Base-by-base conservation (phyloP, 2,888 invertebrate genomes). In the Autographa pulchrina region DNA sequence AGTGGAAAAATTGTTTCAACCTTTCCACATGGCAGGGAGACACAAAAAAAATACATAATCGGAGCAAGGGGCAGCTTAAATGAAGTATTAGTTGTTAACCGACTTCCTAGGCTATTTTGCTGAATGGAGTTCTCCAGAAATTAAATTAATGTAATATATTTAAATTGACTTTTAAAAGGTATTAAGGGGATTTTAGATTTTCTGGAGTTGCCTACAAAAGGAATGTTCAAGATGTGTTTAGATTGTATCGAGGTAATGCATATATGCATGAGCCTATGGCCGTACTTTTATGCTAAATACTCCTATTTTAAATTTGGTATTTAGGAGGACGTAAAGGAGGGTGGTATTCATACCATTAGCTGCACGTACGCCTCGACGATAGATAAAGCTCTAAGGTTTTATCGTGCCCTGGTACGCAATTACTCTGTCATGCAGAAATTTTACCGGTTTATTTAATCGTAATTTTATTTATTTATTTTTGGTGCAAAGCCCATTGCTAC, bases 241-340 rank as follows among this genome's bases (percentile, higher is more conserved):
- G 63, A 25, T 72, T 65, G 75, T 78, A 77, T 80, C 70, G 38
- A 16, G 56, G 31, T 68, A 66, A 72, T 73, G 48, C 63, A 81
- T 76, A 65, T 80, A 81, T 81, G 72, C 65, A 81, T 80, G 77
- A 83, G 38, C n/a, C 38, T 32, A 32, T 48, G 65, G 32, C 63
- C 61, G 70, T 52, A 71, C 18, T 18, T 52, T 56, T 59, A 67
- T 60, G 66, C 54, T 0, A 60, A 81, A 66, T 62, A 81, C 77
- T 67, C 64, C 18, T 59, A 66, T 66, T 77, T 81, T 56, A 59
- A 77, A 80, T 48, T 54, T 16, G n/a, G 31, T 56, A 56, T 76
- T 70, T 66, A 70, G 18, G 71, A 58, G 43, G n/a, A 65, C 58
- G 52, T 65, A 54, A 63, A 54, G 41, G 16, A 32, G 52, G 41